A percentile compares a stretch with the other conserved stretches of the same genome.
Conservation (phyloP, 2,113 vertebrate genomes). For the Peromyscus maniculatus region DNA sequence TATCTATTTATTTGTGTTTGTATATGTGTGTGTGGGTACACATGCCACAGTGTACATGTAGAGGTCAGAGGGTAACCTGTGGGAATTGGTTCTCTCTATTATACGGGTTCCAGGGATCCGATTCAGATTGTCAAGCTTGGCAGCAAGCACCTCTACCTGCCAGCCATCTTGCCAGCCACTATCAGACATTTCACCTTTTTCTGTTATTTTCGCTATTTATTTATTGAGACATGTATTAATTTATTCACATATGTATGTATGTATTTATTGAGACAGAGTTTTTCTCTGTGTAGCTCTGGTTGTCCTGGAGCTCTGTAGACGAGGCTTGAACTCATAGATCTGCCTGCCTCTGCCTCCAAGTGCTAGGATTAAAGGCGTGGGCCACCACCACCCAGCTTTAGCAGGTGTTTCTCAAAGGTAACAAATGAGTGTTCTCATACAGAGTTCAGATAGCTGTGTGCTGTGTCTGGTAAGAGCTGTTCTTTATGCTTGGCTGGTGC, state of each 20-base stretch:
- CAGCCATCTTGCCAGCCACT: neutral
- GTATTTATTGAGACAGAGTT: neutral
- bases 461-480: neutral
- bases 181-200: neutral
- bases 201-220: neutral
- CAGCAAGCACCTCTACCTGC: too few species aligned
- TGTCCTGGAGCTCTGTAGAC: neutral
- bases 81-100: neutral
- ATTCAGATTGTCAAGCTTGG: neutral
- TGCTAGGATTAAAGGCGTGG: neutral
- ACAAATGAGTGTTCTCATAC: neutral
- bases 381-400: neutral
- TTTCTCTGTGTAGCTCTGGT: neutral
- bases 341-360: neutral
- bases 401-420: slow-evolving; percentile 21
- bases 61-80: neutral
- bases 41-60: neutral
- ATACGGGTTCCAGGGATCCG: neutral
- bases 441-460: neutral
- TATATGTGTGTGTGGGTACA: neutral
- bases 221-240: too few species aligned
- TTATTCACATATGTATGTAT: neutral
- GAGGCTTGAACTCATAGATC: neutral
- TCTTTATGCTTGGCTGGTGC: neutral
- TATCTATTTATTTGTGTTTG: neutral